These are phyloP conservation scores for Parnassius smintheus DNA, from an alignment of 2,888 invertebrate genomes.

Conservation along the genomic window DNA sequence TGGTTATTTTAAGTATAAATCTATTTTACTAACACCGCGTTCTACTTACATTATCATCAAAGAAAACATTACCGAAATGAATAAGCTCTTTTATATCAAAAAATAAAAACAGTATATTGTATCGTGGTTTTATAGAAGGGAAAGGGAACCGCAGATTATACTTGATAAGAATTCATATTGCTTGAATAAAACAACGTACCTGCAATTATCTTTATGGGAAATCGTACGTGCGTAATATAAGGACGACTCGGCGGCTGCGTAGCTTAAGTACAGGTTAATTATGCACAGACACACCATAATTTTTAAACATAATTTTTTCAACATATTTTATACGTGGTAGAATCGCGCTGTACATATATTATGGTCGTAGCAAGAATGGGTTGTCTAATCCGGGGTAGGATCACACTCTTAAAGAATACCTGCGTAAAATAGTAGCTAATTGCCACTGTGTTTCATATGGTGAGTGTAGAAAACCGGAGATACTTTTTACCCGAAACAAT, in stretches of 20 bases:
- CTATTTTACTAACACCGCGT: conserved; percentile 2
- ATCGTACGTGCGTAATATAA: conserved; percentile 22
- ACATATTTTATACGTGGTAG: no score
- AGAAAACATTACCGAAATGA: conserved; percentile 22
- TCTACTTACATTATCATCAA: conserved; percentile 13
- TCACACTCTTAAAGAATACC: no score
- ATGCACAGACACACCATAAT: conserved; percentile 1
- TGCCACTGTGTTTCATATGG: no score
- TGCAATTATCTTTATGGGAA: conserved; percentile 23
- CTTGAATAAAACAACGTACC: background rate
- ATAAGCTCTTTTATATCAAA: conserved; percentile 7
- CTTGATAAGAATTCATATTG: background rate
- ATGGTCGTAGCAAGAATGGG: no score
- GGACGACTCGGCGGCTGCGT: conserved; percentile 17
- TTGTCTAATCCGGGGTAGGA: no score
- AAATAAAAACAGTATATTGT: conserved; percentile 8
- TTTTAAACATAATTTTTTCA: no score
- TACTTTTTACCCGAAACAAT: no score
- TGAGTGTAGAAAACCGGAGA: no score
- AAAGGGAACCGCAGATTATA: background rate
- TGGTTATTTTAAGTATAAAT: background rate
- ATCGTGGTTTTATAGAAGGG: background rate
- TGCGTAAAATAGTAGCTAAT: no score
- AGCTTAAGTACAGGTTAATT: conserved; percentile 14
- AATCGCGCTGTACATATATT: no score